These are phyloP conservation scores for Drosophila kanekoi DNA, from an alignment of 2,888 invertebrate species.

Conservation along the genomic window DNA sequence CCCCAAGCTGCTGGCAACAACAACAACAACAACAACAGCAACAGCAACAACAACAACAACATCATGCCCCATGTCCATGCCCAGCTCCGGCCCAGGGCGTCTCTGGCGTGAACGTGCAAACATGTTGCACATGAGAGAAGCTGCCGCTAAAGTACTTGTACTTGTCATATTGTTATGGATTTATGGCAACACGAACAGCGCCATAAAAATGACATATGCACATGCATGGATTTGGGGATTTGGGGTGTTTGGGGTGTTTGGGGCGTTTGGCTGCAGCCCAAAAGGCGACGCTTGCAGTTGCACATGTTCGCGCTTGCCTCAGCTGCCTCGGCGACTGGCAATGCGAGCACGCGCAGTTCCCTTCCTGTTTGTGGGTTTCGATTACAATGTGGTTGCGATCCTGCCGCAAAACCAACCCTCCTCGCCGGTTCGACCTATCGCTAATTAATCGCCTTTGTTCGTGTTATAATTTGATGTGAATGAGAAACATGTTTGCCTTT, in stretches of 20 bases:
- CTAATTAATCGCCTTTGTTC: conserved; percentile 80
- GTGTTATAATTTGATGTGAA: conserved; percentile 71
- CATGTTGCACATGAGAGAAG: conserved; percentile 82
- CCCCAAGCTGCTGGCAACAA: conserved; percentile 3
- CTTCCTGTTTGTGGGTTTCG: conserved; percentile 22
- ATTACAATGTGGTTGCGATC: conserved; percentile 11
- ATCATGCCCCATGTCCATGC: conserved; percentile 5
- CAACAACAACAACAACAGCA: conserved; percentile 13
- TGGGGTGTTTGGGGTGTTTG: conserved; percentile 16
- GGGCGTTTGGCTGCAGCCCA: conserved; percentile 12
- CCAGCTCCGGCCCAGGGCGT: conserved; percentile 57
- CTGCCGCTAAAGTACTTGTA: conserved; percentile 84
- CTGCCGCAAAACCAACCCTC: conserved; percentile 8
- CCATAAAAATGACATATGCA: conserved; percentile 82
- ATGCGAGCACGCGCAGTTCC: conserved; percentile 74
- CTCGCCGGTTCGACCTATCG: conserved; percentile 19
- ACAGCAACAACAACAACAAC: conserved; percentile 14
- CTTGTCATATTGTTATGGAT: conserved; percentile 84
- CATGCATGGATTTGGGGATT: conserved; percentile 58
- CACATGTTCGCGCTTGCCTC: conserved; percentile 45
- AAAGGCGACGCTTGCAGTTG: conserved; percentile 41
- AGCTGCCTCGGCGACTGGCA: conserved; percentile 16
- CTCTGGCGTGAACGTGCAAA: conserved; percentile 81
- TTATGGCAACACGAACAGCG: conserved; percentile 84
- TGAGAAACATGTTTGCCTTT: conserved; percentile 73